phyloP scores from a whole-genome alignment of 2,888 invertebrate species.

The Nemoura dubitans region DNA sequence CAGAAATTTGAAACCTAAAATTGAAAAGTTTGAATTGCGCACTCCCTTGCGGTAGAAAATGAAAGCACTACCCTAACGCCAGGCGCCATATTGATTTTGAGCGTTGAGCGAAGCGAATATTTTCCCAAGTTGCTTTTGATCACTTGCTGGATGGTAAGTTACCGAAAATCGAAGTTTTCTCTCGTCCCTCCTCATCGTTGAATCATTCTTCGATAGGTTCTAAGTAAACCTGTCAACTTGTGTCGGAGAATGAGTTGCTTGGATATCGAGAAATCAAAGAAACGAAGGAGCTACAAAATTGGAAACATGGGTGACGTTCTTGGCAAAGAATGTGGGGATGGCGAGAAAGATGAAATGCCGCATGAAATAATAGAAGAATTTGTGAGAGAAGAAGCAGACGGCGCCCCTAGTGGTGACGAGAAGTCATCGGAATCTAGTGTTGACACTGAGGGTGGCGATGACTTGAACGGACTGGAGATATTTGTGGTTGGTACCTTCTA shows the following conservation, averaged over 20 bases:
- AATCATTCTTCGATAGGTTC: slow-evolving; percentile 34
- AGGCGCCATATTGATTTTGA: slow-evolving; percentile 12
- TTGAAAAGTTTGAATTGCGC: not conserved
- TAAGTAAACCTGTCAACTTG: slow-evolving; percentile 38
- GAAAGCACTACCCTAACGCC: not conserved
- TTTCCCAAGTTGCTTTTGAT: slow-evolving; percentile 55
- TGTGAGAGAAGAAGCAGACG: slow-evolving; percentile 52
- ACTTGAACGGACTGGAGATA: slow-evolving; percentile 47
- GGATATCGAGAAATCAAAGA: slow-evolving; percentile 52
- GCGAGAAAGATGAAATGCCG: slow-evolving; percentile 51
- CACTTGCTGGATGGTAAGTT: slow-evolving; percentile 52
- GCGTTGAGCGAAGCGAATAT: slow-evolving; percentile 53
- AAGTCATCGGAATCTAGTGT: slow-evolving; percentile 49
- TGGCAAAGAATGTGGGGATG: slow-evolving; percentile 56
- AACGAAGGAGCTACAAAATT: slow-evolving; percentile 54
- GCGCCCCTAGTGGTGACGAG: slow-evolving; percentile 52
- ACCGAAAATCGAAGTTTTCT: slow-evolving; percentile 43
- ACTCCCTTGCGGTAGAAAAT: not conserved
- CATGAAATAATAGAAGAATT: slow-evolving; percentile 50
- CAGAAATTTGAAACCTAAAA: not conserved
- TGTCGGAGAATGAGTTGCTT: slow-evolving; percentile 52
- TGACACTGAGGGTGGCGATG: slow-evolving; percentile 46
- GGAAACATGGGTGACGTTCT: slow-evolving; percentile 59
- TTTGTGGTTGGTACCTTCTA: slow-evolving; percentile 47
- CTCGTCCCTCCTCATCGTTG: not conserved